Evolutionary conservation across 2,888 invertebrate species (phyloP), one percentile per base, ranked within the genome.

Genomic region (Mayetiola destructor): DNA sequence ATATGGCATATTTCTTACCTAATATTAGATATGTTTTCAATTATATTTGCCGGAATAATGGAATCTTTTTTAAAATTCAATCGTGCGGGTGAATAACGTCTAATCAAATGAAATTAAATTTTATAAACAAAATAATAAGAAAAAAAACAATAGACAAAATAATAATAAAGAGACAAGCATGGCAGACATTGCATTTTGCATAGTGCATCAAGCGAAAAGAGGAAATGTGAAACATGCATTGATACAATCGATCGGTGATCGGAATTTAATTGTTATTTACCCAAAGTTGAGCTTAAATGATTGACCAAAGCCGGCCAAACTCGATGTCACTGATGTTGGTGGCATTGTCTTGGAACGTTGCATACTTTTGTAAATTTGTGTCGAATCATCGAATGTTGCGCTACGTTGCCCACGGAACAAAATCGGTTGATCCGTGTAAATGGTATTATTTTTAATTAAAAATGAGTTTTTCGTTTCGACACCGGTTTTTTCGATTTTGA

Each of bases 271-370:
- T n/a, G n/a, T n/a, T 58, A 66, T 73, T 77, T 76, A 90, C 89
- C 88, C 86, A 69, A 90, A 89, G 66, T 85, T 88, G 63, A 88
- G 76, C 75, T 90, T 90, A 60, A 91, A 78, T 58, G 86, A 84
- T 62, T 88, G 88, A 21, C 88, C 84, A 59, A 89, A 75, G 64
- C 83, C 88, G 58, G 86, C 87, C 61, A 89, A 76, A 64, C 86
- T 85, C 2, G 85, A 85, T 0, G 85, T 81, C 20, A 86, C 83
- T 12, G 82, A 77, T 2, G 80, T 80, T 1, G 77, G 78, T 2
- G 87, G 87, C 69, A 81, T 83, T 59, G 85, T 84, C 75, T 85
- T 80, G 61, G 84, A 84, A 54, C 84, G 80, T 67, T 82, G 84
- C 67, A 84, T 77, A 60, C 71, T 71, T 62, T 71, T 72, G 32